Evolutionary conservation across 2,888 invertebrate species (phyloP).

Genomic region (Congeria kusceri): DNA sequence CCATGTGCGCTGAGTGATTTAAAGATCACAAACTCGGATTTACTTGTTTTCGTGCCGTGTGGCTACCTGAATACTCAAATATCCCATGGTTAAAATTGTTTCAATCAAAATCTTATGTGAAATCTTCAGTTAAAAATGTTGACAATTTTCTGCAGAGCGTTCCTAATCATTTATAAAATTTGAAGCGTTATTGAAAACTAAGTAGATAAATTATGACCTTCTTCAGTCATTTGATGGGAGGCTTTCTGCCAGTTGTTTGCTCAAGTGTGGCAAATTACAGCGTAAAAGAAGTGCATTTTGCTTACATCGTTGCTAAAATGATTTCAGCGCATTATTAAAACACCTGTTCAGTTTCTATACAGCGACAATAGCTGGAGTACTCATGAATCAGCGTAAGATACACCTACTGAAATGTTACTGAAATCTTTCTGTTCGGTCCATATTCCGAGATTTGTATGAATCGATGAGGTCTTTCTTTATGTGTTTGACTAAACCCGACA

Average conservation of each 20-base stretch:
- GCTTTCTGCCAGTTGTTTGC: neutral
- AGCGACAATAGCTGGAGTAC: too few relatives aligned
- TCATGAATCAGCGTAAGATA: too few relatives aligned
- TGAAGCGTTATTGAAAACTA: constrained; percentile 4
- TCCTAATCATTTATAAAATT: constrained; percentile 1
- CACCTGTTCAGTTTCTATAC: constrained; percentile 4
- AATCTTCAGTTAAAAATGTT: too few relatives aligned
- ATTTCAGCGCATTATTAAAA: neutral
- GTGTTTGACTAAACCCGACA: constrained; percentile 35
- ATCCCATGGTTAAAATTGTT: too few relatives aligned
- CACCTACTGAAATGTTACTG: too few relatives aligned
- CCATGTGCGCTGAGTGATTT: constrained; percentile 1
- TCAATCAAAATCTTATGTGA: too few relatives aligned
- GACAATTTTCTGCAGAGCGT: neutral
- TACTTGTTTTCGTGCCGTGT: neutral
- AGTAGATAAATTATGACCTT: constrained; percentile 6
- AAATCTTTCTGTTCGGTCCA: too few relatives aligned
- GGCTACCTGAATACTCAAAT: too few relatives aligned
- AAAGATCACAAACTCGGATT: constrained; percentile 9
- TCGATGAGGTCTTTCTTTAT: constrained; percentile 4
- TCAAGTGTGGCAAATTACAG: constrained; percentile 2
- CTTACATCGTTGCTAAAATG: too few relatives aligned
- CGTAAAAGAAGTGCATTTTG: neutral
- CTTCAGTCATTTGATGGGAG: neutral
- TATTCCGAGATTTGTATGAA: too few relatives aligned